A percentile compares a stretch with the other conserved stretches of the same genome.
These are phyloP conservation scores for Squalus acanthias DNA, from an alignment of 2,797 vertebrate genomes.

Conservation along the genomic window DNA sequence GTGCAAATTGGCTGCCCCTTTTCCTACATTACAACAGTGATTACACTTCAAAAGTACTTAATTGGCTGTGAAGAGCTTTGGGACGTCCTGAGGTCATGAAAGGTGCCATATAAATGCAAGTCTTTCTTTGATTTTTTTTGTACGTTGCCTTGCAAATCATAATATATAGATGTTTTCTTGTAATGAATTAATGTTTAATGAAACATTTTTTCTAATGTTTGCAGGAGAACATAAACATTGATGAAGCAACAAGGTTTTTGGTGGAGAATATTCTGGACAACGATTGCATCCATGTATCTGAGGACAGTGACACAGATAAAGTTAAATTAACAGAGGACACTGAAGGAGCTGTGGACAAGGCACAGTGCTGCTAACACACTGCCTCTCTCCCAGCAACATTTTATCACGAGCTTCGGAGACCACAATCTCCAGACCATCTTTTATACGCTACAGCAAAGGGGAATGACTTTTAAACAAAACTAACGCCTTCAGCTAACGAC, in stretches of 20 bases:
- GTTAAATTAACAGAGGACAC: slow-evolving; percentile 78
- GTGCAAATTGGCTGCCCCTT: neutral
- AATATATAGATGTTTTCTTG: neutral
- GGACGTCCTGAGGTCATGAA: neutral
- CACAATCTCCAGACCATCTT: neutral
- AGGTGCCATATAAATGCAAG: neutral
- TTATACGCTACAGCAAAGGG: neutral
- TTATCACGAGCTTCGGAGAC: neutral
- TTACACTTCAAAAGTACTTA: neutral
- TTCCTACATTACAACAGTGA: neutral
- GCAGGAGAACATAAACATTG: slow-evolving; percentile 94
- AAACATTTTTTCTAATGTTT: slow-evolving; percentile 40
- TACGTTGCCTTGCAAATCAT: neutral
- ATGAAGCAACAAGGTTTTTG: slow-evolving; percentile 88
- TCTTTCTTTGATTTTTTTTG: neutral
- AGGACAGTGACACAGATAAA: slow-evolving; percentile 73
- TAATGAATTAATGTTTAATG: neutral
- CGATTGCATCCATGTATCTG: slow-evolving; percentile 74
- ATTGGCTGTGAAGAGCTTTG: neutral
- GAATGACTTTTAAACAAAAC: neutral
- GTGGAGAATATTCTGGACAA: slow-evolving; percentile 88
- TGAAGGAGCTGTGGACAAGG: slow-evolving; percentile 75
- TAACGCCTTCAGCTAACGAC: neutral
- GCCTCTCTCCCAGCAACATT: neutral
- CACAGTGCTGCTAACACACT: slow-evolving; percentile 82